Evolutionary conservation across 1,140 invertebrate genomes (phyloP), one percentile per base, ranked within the genome.

Genomic region (Lepidotrigona ventralis): DNA sequence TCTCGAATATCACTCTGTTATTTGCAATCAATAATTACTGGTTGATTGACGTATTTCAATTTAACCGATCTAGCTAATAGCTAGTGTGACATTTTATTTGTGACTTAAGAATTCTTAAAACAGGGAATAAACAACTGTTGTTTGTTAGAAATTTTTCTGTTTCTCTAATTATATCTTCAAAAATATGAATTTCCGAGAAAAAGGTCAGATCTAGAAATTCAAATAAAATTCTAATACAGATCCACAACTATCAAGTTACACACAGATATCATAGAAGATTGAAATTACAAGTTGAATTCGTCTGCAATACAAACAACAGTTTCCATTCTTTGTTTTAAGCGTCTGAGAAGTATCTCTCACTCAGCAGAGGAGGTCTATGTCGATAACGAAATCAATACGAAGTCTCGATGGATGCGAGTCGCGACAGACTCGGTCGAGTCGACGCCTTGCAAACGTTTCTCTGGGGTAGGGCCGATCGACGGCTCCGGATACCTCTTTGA

Each of bases 361-460:
- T 54, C 21, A 11, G 4, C 19, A 21, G 8, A 39, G 54, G 60
- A 66, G 29, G 21, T 1, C 73, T 19, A n/a, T 21, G 21, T 29
- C 71, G 29, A 26, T 21, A 23, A 56, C 21, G n/a, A 51, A 51
- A 69, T 58, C 15, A 74, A 39, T 19, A 58, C 21, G 21, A 58
- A 39, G n/a, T 46, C 5, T 79, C 64, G 29, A 23, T 17, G 21
- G 53, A 58, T 29, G 58, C 14, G 21, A 60, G 58, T 64, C 12
- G 29, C 46, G 79, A 74, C 8, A 15, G 64, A 11, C 23, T 60
- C 23, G 58, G 68, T 21, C 54, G n/a, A 1, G n/a, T 66, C 58
- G 76, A 81, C 73, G 85, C 91, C 91, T 94, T 93, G 91, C 91
- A 92, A 94, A 93, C 90, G 91, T 93, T 93, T 94, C 92, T 89